Conservation (phyloP, 2,888 invertebrate genomes). For the Phengaris alcon region DNA sequence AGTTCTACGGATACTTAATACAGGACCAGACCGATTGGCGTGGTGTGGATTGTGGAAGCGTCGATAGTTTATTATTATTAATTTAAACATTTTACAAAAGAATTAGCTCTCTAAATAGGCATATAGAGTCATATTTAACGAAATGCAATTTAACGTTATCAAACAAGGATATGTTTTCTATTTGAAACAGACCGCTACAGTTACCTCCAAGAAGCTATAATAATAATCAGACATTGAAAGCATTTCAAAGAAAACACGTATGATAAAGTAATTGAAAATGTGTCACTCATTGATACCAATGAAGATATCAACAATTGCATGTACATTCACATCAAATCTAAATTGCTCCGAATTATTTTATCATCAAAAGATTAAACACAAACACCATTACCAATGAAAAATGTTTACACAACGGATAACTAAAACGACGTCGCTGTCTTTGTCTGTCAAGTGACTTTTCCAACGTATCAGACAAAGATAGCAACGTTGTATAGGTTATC, state of each 20-base stretch:
- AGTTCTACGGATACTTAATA: too few species aligned
- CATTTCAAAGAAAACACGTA: slow-evolving; percentile 26
- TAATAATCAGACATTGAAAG: slow-evolving; percentile 5
- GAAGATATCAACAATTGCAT: slow-evolving; percentile 16
- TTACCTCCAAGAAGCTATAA: neutral
- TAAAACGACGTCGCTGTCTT: too few species aligned
- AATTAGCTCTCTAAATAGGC: too few species aligned
- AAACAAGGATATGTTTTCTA: neutral
- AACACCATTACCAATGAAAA: too few species aligned
- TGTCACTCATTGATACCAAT: slow-evolving; percentile 15
- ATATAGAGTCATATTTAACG: neutral
- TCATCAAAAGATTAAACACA: neutral
- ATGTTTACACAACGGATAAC: too few species aligned
- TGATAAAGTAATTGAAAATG: slow-evolving; percentile 17
- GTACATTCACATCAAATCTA: neutral
- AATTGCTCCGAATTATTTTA: slow-evolving; percentile 9
- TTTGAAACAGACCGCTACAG: neutral
- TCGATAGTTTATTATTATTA: too few species aligned
- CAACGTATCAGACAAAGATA: too few species aligned
- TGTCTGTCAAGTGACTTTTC: too few species aligned
- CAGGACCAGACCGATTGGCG: too few species aligned
- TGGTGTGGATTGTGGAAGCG: too few species aligned
- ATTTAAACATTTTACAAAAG: too few species aligned
- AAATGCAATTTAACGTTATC: neutral
- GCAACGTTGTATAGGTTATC: too few species aligned